These are phyloP conservation scores for Cepphus grylle DNA, from an alignment of 2,113 vertebrate species.

Conservation along the genomic window DNA sequence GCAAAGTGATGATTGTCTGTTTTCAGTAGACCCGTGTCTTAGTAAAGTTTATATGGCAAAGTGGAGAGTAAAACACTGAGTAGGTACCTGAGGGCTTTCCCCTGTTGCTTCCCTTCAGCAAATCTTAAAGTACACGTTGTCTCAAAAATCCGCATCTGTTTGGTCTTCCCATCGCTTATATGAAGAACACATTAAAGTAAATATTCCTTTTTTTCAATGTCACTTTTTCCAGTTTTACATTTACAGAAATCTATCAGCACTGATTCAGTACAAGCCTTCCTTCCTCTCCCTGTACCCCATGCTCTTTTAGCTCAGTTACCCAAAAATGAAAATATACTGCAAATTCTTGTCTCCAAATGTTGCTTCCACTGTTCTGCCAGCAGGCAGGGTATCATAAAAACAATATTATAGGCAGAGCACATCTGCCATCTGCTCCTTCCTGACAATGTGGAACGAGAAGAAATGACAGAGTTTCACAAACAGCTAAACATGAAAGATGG, in stretches of 20 bases:
- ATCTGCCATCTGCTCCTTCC: slow-evolving; percentile 50
- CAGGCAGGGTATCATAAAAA: slow-evolving; percentile 17
- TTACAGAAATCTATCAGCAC: neutral
- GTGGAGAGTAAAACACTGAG: neutral
- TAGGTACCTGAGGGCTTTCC: neutral
- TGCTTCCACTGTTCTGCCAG: neutral
- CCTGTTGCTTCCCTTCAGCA: neutral
- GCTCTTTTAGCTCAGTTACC: neutral
- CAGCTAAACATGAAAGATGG: slow-evolving; percentile 45
- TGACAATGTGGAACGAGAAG: slow-evolving; percentile 37
- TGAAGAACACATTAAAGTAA: neutral
- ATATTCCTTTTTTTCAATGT: neutral
- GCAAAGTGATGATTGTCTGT: neutral
- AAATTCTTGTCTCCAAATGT: slow-evolving; percentile 23
- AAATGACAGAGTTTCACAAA: slow-evolving; percentile 26
- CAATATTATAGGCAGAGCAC: slow-evolving; percentile 23
- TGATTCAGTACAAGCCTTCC: neutral
- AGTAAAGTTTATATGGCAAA: neutral
- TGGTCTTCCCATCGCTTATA: neutral
- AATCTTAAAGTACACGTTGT: neutral
- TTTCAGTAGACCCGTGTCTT: neutral
- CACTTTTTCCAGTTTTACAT: neutral
- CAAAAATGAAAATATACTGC: neutral
- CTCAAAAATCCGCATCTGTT: neutral
- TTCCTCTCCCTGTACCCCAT: neutral